Conservation (phyloP, 2,113 vertebrate genomes). For the Caracal caracal region DNA sequence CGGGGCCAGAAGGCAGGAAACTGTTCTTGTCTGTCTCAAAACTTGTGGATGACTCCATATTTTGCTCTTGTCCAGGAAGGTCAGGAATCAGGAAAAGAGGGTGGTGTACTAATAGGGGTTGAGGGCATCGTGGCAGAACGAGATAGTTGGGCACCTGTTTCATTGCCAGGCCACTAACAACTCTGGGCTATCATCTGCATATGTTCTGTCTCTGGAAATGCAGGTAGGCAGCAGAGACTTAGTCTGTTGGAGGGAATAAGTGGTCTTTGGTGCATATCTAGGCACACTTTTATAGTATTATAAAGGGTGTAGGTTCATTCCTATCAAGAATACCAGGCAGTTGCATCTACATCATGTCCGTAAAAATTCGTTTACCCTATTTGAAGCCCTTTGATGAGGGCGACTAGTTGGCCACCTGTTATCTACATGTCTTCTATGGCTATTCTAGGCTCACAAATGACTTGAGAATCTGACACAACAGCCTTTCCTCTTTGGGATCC, state of each 20-base stretch:
- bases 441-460: background rate
- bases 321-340: background rate
- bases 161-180: background rate
- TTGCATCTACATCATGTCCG: background rate
- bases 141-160: background rate
- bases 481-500: background rate
- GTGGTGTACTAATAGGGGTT: background rate
- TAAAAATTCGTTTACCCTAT: background rate
- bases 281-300: background rate
- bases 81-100: background rate
- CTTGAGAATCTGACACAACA: background rate
- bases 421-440: background rate
- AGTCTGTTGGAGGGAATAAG: background rate
- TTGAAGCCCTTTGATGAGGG: background rate
- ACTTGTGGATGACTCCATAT: background rate
- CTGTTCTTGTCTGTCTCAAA: background rate
- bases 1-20: background rate
- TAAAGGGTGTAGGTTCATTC: background rate
- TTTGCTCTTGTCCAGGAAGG: background rate
- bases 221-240: background rate
- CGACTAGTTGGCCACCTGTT: background rate
- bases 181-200: background rate
- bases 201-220: background rate
- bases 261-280: background rate
- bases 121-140: background rate